Evolutionary conservation across 2,888 invertebrate species (phyloP).

Genomic region (Philopedon plagiatum): DNA sequence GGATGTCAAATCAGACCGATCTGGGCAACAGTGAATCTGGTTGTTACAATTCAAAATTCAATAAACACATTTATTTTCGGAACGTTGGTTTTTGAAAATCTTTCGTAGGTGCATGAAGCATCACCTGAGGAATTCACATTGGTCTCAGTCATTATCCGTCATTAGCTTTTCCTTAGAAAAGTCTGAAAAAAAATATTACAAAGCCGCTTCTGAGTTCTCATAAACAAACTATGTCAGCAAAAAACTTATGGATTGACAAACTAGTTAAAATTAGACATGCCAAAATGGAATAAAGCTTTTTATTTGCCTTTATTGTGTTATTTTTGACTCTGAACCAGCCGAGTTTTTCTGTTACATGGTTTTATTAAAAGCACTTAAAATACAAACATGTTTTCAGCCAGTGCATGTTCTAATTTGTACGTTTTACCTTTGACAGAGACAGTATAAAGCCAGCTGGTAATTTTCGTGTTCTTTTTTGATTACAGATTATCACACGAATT

Average conservation of each 20-base stretch:
- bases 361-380: conserved; percentile 7
- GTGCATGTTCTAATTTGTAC: neutral
- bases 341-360: neutral
- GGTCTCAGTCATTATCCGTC: no score
- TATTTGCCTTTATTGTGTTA: neutral
- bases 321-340: neutral
- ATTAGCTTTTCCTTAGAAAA: no score
- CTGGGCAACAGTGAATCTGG: no score
- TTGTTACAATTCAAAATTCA: no score
- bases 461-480: no score
- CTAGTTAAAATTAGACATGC: conserved; percentile 1
- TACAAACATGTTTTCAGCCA: neutral
- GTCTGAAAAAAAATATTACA: neutral
- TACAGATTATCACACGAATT: no score
- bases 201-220: neutral
- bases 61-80: no score
- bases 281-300: neutral
- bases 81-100: no score
- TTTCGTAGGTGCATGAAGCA: no score
- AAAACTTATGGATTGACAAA: neutral
- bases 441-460: no score
- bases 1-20: no score
- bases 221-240: neutral
- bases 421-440: neutral
- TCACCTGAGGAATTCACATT: no score